phyloP scores from a whole-genome alignment of 2,888 invertebrate genomes.

The Girardia tigrina region DNA sequence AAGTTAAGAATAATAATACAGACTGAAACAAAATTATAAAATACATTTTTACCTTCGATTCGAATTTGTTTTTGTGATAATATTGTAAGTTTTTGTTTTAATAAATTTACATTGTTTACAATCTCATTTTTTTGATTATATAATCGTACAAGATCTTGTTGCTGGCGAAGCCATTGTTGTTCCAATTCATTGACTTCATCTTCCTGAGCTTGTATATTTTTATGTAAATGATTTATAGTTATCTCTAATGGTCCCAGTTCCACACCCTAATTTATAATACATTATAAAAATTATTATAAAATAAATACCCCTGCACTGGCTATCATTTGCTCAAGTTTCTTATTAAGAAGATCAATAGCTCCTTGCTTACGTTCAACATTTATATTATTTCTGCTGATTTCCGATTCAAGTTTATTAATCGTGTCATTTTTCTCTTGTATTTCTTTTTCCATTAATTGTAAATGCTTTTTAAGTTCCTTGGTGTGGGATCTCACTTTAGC shows the following conservation, averaged over 20 bases:
- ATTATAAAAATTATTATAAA: slow-evolving; percentile 1
- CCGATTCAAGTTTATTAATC: slow-evolving; percentile 44
- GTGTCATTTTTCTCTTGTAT: slow-evolving; percentile 47
- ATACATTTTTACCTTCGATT: slow-evolving; percentile 47
- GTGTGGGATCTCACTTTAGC: slow-evolving; percentile 44
- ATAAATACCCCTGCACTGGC: slow-evolving; percentile 45
- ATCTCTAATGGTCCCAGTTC: slow-evolving; percentile 50
- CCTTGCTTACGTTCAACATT: slow-evolving; percentile 50
- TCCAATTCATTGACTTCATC: slow-evolving; percentile 47
- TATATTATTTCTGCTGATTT: slow-evolving; percentile 46
- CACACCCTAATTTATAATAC: slow-evolving; percentile 43
- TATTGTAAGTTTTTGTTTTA: slow-evolving; percentile 48
- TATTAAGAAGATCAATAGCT: slow-evolving; percentile 48
- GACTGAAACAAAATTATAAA: no score
- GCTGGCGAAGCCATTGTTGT: slow-evolving; percentile 50
- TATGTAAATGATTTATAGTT: slow-evolving; percentile 47
- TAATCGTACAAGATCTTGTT: slow-evolving; percentile 48
- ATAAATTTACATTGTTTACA: slow-evolving; percentile 42
- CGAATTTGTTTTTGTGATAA: slow-evolving; percentile 49
- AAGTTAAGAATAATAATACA: no score
- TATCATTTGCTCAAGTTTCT: slow-evolving; percentile 47
- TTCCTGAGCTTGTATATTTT: slow-evolving; percentile 45
- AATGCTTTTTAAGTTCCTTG: slow-evolving; percentile 42
- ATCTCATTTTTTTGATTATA: slow-evolving; percentile 45
- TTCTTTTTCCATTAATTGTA: slow-evolving; percentile 43